Percentiles rank a stretch among this genome's conserved stretches.
phyloP scores from a whole-genome alignment of 2,113 vertebrate species.

The Oophaga pumilio region DNA sequence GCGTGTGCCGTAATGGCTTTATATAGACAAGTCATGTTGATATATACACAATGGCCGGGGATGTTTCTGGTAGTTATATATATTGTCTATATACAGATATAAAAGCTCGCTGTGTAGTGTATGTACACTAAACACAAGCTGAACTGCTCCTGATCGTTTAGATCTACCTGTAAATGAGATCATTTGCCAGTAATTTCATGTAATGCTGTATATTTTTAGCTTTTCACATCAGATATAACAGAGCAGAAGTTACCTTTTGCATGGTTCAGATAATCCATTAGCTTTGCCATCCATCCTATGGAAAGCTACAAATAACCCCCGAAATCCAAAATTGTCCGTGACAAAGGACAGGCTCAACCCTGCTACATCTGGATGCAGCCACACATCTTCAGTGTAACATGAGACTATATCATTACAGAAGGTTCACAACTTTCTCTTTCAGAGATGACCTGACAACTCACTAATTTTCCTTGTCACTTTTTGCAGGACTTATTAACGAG shows the following conservation, averaged over 20 bases:
- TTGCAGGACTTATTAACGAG: neutral
- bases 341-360: neutral
- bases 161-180: neutral
- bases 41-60: constrained; percentile 1
- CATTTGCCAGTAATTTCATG: neutral
- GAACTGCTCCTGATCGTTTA: neutral
- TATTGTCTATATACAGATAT: constrained; percentile 38
- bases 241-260: neutral
- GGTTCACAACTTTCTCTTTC: neutral
- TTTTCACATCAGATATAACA: neutral
- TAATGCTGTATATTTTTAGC: neutral
- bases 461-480: neutral
- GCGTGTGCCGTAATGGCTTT: neutral
- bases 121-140: constrained; percentile 6
- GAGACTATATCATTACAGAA: neutral
- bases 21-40: constrained; percentile 3
- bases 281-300: neutral
- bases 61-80: constrained; percentile 12
- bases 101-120: neutral
- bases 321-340: neutral
- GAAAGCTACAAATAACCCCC: neutral
- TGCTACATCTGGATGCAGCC: neutral
- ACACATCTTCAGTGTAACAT: neutral
- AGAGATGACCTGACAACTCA: no score
- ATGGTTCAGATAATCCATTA: neutral